Percentiles rank a stretch among this genome's conserved stretches.
Conservation (phyloP, 2,888 invertebrate genomes). For the Stratiomys singularior region DNA sequence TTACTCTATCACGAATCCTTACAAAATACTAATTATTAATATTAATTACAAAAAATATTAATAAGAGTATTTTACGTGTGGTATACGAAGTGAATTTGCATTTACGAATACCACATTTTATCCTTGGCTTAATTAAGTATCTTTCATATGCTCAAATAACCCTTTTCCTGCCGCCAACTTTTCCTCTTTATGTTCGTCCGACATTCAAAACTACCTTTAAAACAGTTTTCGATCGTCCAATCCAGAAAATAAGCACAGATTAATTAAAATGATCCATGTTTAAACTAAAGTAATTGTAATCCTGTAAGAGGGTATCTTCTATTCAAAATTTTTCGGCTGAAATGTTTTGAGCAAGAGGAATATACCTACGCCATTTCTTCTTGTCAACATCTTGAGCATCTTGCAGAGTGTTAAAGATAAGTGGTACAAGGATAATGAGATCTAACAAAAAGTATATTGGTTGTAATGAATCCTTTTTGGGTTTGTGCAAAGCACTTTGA, state of each 20-base stretch:
- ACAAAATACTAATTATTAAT: no score
- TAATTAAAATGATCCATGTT: conserved; percentile 28
- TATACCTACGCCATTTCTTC: conserved; percentile 1
- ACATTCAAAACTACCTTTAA: background rate
- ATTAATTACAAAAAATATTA: no score
- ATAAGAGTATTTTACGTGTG: no score
- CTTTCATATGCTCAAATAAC: no score
- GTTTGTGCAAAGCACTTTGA: background rate
- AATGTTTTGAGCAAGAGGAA: background rate
- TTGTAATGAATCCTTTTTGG: conserved; percentile 39
- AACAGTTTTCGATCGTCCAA: background rate
- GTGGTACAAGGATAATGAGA: conserved; percentile 44
- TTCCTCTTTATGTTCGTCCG: no score
- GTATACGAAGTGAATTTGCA: no score
- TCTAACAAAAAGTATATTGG: conserved; percentile 41
- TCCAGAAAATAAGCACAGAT: background rate
- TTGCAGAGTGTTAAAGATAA: conserved; percentile 13
- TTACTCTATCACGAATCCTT: no score
- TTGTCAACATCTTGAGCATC: background rate
- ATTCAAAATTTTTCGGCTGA: background rate
- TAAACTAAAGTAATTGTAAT: conserved; percentile 33
- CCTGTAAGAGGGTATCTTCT: background rate
- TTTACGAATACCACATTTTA: no score
- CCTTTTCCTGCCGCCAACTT: no score
- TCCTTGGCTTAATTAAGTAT: no score